Conservation (phyloP, 2,797 vertebrate genomes). For the Poeciliopsis gracilis region DNA sequence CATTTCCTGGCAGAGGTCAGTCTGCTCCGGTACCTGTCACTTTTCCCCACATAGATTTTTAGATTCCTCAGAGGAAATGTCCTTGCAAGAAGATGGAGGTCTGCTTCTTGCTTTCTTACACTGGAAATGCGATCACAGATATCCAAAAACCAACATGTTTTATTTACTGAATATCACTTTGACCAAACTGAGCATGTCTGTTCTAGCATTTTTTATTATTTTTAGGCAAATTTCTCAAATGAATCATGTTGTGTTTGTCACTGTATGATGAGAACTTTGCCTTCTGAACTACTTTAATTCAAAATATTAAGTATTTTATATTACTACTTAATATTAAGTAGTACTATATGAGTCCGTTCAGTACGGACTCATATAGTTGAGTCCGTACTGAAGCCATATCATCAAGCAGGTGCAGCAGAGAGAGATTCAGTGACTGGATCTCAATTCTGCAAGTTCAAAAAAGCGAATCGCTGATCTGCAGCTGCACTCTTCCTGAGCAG, state of each 20-base stretch:
- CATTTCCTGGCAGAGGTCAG: conserved; percentile 41
- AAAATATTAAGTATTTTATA: too few species aligned
- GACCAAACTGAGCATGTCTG: background rate
- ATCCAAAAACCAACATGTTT: background rate
- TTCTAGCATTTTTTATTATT: background rate
- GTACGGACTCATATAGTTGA: background rate
- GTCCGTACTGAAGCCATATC: background rate
- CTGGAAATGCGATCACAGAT: background rate
- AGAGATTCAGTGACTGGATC: background rate
- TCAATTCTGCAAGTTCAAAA: background rate
- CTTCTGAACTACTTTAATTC: background rate
- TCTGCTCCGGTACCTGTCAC: conserved; percentile 36
- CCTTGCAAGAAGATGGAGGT: background rate
- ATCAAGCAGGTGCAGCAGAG: background rate
- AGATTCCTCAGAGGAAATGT: conserved; percentile 16
- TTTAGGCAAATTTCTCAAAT: background rate
- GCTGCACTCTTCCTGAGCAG: background rate
- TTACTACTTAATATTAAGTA: too few species aligned
- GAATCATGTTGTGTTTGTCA: background rate
- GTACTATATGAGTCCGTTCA: too few species aligned
- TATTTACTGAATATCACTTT: conserved; percentile 7
- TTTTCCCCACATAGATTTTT: conserved; percentile 12
- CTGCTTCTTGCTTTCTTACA: conserved; percentile 19
- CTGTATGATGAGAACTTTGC: background rate
- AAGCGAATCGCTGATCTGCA: background rate